These are phyloP conservation scores for Lydus trimaculatus DNA, from an alignment of 2,888 invertebrate genomes.

Conservation along the genomic window DNA sequence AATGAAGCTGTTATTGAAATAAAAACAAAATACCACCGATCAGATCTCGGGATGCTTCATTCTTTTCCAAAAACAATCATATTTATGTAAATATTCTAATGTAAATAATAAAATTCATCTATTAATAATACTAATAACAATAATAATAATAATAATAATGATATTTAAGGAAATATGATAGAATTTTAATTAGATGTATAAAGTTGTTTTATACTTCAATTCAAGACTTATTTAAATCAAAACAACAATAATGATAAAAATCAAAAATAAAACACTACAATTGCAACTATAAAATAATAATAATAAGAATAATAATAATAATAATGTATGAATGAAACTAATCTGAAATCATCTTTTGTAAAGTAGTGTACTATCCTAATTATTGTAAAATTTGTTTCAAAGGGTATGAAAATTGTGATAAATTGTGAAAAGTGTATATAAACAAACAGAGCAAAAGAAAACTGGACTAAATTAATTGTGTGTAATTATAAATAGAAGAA, in stretches of 20 bases:
- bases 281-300: not conserved
- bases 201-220: not conserved
- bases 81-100: conserved; percentile 19
- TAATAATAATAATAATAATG: not conserved
- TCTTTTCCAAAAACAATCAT: conserved; percentile 25
- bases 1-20: conserved; percentile 18
- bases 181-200: not conserved
- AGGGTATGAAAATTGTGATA: conserved; percentile 35
- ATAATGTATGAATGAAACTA: too few relatives aligned
- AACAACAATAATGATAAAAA: not conserved
- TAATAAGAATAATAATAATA: not conserved
- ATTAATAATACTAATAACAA: not conserved
- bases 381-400: conserved; percentile 19
- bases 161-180: not conserved
- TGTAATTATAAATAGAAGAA: conserved; percentile 21
- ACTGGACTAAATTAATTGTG: conserved; percentile 19
- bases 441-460: not conserved
- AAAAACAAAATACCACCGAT: conserved; percentile 1
- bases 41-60: conserved; percentile 1
- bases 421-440: conserved; percentile 32
- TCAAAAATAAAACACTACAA: not conserved
- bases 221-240: not conserved
- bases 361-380: conserved; percentile 19
- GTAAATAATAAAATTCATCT: conserved; percentile 19
- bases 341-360: conserved; percentile 6